phyloP scores from a whole-genome alignment of 2,888 invertebrate species.

The Adelognathus sp. region DNA sequence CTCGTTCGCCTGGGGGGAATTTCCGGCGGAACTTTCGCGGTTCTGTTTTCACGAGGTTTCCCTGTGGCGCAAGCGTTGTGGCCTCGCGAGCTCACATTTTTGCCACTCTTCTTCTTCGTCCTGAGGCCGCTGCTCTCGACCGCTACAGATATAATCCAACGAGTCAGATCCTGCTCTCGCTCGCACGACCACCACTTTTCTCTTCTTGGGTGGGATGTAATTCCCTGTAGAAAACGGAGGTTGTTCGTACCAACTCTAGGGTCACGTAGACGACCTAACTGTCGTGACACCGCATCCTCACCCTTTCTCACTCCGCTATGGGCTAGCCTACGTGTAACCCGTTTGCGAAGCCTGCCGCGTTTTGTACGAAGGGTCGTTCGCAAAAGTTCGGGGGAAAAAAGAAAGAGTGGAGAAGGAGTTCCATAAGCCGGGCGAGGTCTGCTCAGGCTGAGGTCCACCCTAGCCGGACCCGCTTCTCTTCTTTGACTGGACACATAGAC shows the following conservation, averaged over 20 bases:
- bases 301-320: neutral
- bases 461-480: constrained; percentile 31
- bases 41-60: constrained; percentile 49
- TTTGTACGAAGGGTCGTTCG: constrained; percentile 71
- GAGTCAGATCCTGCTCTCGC: constrained; percentile 38
- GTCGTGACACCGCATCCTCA: constrained; percentile 69
- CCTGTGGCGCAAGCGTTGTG: constrained; percentile 14
- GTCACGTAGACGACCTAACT: constrained; percentile 76
- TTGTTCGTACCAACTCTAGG: constrained; percentile 72
- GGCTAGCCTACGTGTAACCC: neutral
- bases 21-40: constrained; percentile 45
- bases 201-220: constrained; percentile 68
- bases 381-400: constrained; percentile 65
- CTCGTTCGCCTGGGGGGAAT: constrained; percentile 31
- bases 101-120: neutral
- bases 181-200: constrained; percentile 54
- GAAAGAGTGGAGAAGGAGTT: constrained; percentile 58
- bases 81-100: constrained; percentile 27
- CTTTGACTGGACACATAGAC: constrained; percentile 30
- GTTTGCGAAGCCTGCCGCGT: constrained; percentile 57
- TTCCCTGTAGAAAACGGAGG: constrained; percentile 74
- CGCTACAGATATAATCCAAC: neutral
- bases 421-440: constrained; percentile 56
- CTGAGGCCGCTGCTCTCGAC: neutral
- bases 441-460: no score